Base-by-base conservation (phyloP, 2,113 vertebrate species). In the Neodon shergylaensis region DNA sequence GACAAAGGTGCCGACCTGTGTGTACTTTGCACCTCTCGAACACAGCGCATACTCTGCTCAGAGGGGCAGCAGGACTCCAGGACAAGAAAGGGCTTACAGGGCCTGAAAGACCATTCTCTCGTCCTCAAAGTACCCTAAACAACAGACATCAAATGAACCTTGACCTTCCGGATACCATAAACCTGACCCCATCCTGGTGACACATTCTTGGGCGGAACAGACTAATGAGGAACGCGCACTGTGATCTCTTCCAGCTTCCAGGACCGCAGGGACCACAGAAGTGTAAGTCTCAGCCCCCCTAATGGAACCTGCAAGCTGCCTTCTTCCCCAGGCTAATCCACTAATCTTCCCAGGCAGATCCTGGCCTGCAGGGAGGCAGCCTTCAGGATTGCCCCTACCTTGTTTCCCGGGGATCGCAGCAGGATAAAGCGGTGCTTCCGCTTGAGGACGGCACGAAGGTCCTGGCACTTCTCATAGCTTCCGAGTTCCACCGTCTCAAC, bases 381-480 rank as follows among this genome's bases (percentile, higher is more conserved):
- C 12, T 42, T 44, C 65, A 76, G 49, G 90, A 91, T 66, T 94
- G 72, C 19, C 86, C 98, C 98, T 98, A 99, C 99, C 99, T 99
- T 99, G 96, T 99, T 99, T 95, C 98, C 99, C 33, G 98, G 97
- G 3, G 99, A 98, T 93, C 98, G 98, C 81, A 99, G 99, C 92
- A 99, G 98, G 95, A 99, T 98, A 97, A 99, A 99, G 91, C 99
- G 99, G 96, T 99, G 99, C 97, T 99, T 99, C 98, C 98, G 99
- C 84, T 98, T 99, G 21, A 99, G 99, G 7, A 99, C 96, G 1
- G 98, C 99, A 72, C 99, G 99, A 84, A 99, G 94, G 88, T 99
- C 99, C 79, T 99, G 99, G 97, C 99, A 99, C 83, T 98, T 99
- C 47, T 99, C 99, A 36, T 99, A 99, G 98, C 99, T 99, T 89